These are phyloP conservation scores for Hemaris fuciformis DNA, from an alignment of 2,888 invertebrate species.

Conservation along the genomic window DNA sequence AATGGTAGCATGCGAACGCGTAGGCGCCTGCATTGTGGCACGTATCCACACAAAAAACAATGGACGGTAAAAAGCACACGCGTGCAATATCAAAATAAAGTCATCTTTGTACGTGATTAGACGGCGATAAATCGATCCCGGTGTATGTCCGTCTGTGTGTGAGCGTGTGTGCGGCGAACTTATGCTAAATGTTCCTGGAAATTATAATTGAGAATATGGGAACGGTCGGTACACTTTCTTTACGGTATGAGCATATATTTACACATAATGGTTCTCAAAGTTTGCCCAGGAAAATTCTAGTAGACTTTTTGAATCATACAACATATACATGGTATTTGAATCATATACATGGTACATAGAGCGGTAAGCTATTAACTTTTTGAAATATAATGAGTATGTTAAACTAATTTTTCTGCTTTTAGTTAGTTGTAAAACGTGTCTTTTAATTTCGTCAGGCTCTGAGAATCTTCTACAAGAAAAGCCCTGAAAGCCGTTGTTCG, in stretches of 20 bases:
- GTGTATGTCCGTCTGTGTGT: conserved; percentile 15
- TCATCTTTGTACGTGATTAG: conserved; percentile 68
- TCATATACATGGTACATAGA: no score
- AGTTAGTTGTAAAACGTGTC: no score
- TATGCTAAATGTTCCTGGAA: conserved; percentile 57
- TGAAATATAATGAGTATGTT: no score
- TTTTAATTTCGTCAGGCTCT: no score
- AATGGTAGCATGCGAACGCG: not conserved
- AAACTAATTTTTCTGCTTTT: no score
- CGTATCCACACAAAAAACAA: conserved; percentile 50
- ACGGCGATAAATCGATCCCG: conserved; percentile 37
- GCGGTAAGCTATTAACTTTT: no score
- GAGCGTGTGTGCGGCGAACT: conserved; percentile 20
- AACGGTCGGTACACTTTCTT: conserved; percentile 29
- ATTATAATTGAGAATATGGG: conserved; percentile 28
- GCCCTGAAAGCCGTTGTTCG: no score
- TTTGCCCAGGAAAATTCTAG: not conserved
- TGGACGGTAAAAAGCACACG: conserved; percentile 59
- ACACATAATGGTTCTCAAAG: conserved; percentile 12
- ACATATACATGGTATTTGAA: no score
- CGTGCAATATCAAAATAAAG: conserved; percentile 75
- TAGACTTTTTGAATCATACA: not conserved
- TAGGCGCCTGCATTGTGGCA: conserved; percentile 20
- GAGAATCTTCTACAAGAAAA: no score
- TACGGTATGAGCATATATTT: conserved; percentile 22